Conservation (phyloP, 1,140 invertebrate genomes). For the Heliconius eleuchia region DNA sequence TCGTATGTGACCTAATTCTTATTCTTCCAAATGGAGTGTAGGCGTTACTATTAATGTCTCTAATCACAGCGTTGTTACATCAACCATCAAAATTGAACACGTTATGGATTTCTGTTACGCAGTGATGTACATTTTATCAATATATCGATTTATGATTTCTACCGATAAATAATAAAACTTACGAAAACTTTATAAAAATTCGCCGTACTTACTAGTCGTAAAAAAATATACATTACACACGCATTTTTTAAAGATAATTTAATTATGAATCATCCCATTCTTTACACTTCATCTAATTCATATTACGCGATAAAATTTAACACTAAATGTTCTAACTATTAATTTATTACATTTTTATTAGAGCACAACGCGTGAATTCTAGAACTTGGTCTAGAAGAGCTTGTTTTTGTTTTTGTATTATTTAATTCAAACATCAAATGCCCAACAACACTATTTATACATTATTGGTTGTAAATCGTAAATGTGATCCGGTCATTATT, state of each 20-base stretch:
- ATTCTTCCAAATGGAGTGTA: background rate
- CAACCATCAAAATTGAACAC: constrained; percentile 40
- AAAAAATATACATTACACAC: too few species aligned
- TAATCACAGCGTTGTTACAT: constrained; percentile 41
- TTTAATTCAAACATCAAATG: background rate
- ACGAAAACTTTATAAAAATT: background rate
- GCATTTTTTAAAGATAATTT: too few species aligned
- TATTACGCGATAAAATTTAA: too few species aligned
- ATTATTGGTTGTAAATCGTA: constrained; percentile 38
- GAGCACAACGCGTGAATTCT: too few species aligned
- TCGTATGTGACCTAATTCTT: background rate
- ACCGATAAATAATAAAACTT: background rate
- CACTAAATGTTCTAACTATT: too few species aligned
- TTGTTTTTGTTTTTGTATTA: background rate
- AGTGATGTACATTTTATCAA: background rate
- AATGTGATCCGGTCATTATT: constrained; percentile 54
- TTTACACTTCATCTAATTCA: too few species aligned
- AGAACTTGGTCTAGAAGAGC: too few species aligned
- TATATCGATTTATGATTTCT: background rate
- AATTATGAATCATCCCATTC: too few species aligned
- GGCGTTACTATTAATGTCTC: constrained; percentile 38
- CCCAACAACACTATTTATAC: constrained; percentile 3
- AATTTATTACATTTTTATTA: too few species aligned
- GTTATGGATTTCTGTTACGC: constrained; percentile 22
- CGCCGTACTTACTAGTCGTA: too few species aligned